phyloP scores from a whole-genome alignment of 2,888 invertebrate genomes.

The Matsumyia berberina region DNA sequence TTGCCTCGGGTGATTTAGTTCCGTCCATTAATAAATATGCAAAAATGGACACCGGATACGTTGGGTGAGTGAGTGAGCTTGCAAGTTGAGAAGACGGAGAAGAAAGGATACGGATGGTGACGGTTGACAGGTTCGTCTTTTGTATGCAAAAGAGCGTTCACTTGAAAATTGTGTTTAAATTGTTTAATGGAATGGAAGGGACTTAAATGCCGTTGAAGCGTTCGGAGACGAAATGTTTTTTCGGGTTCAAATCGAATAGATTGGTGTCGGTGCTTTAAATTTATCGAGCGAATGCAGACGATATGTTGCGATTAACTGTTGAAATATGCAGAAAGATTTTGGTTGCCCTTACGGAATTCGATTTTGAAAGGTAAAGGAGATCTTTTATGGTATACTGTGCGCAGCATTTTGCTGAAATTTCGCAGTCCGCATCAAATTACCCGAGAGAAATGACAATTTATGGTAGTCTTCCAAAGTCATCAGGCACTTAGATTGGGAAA shows the following conservation, averaged over 20 bases:
- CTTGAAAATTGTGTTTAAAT: constrained; percentile 60
- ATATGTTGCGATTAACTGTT: no score
- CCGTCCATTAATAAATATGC: constrained; percentile 45
- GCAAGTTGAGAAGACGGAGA: constrained; percentile 6
- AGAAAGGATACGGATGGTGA: constrained; percentile 22
- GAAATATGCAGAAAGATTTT: no score
- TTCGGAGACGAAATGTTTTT: constrained; percentile 5
- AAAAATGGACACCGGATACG: constrained; percentile 15
- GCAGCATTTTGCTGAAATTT: no score
- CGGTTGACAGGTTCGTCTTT: constrained; percentile 17
- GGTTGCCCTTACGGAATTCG: no score
- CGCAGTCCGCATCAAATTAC: no score
- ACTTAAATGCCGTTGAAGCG: constrained; percentile 24
- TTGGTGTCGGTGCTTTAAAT: not conserved
- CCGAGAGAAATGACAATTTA: no score
- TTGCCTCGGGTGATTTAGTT: constrained; percentile 47
- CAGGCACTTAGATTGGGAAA: no score
- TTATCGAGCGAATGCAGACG: not conserved
- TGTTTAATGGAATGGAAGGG: constrained; percentile 69
- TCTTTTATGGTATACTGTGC: no score
- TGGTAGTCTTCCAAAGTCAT: no score
- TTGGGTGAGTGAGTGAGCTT: constrained; percentile 2
- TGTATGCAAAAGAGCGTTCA: constrained; percentile 49
- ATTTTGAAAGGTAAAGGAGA: no score
- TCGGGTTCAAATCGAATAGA: constrained; percentile 18